Base-by-base conservation (phyloP, 2,888 invertebrate genomes). In the Chirona hameri region DNA sequence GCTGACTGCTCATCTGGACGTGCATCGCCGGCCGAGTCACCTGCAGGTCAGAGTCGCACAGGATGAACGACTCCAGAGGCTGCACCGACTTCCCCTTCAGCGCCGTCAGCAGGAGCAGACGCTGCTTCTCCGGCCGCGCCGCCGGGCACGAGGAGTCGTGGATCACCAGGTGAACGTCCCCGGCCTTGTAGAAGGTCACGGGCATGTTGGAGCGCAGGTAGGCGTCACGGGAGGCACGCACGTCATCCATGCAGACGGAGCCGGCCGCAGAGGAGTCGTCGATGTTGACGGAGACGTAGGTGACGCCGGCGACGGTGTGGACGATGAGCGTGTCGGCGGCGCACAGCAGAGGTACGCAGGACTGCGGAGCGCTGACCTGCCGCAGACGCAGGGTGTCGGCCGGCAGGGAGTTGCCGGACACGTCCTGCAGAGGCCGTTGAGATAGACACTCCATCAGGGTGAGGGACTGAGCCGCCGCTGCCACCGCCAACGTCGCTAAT, bases 61-160 rank as follows among this genome's bases (percentile, higher is more conserved):
- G 48, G 52, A 80, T 80, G 80, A 52, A 80, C 48, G 80, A 27
- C 52, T 80, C 80, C 52, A 80, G 80, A 12, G 80, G 80, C 80
- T 80, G 80, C 27, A 80, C 29, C 10, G 52, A 29, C 15, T 24
- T 52, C 27, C 52, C 80, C 48, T 48, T 80, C n/a, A 80, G 52
- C 27, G 55, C 52, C 27, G 80, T 27, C 15, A 52, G 48, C 27
- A 80, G 80, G 27, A 80, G 55, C 14, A 80, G 55, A 4, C 80
- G 48, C 52, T 80, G 80, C 80, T 80, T 80, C 29, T n/a, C 80
- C 80, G 52, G 52, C 52, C 80, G 12, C 10, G 18, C 27, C 14
- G 27, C 80, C 21, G 80, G 0, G 29, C 80, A 80, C 27, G 55
- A 55, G 15, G 80, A 80, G 52, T 80, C 80, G 27, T 27, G 18